A percentile compares a stretch with the other conserved stretches of the same genome.
phyloP scores from a whole-genome alignment of 2,888 invertebrate species.

The Ectropis crepuscularia region DNA sequence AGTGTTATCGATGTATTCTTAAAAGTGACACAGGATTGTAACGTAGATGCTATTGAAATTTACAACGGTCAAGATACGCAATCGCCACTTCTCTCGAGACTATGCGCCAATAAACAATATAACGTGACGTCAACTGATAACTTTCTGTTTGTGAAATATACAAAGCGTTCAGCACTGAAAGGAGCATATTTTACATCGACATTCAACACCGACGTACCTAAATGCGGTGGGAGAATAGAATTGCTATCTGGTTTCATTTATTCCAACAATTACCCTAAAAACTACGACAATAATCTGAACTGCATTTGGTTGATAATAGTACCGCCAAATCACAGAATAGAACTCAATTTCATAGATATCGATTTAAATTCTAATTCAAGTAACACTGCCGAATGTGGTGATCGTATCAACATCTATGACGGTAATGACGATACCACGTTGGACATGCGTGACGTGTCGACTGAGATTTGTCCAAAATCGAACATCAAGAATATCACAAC shows the following conservation, averaged over 20 bases:
- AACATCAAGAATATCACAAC: constrained; percentile 74
- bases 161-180: constrained; percentile 81
- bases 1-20: constrained; percentile 87
- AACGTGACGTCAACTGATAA: constrained; percentile 87
- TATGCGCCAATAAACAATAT: constrained; percentile 82
- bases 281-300: constrained; percentile 89
- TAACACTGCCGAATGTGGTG: constrained; percentile 49
- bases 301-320: constrained; percentile 92
- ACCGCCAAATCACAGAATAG: constrained; percentile 87
- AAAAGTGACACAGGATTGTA: constrained; percentile 83
- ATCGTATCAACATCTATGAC: constrained; percentile 71
- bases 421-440: constrained; percentile 50
- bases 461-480: constrained; percentile 75
- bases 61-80: constrained; percentile 87
- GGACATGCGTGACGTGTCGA: constrained; percentile 68
- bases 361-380: constrained; percentile 74
- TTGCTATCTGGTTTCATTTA: constrained; percentile 87
- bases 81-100: constrained; percentile 83
- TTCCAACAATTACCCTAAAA: constrained; percentile 93
- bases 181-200: constrained; percentile 87
- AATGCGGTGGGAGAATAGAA: constrained; percentile 90
- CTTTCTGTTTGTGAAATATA: constrained; percentile 88
- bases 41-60: constrained; percentile 86
- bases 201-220: constrained; percentile 65
- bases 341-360: constrained; percentile 88